phyloP scores from a whole-genome alignment of 1,140 invertebrate species.

The Heliconius congener region DNA sequence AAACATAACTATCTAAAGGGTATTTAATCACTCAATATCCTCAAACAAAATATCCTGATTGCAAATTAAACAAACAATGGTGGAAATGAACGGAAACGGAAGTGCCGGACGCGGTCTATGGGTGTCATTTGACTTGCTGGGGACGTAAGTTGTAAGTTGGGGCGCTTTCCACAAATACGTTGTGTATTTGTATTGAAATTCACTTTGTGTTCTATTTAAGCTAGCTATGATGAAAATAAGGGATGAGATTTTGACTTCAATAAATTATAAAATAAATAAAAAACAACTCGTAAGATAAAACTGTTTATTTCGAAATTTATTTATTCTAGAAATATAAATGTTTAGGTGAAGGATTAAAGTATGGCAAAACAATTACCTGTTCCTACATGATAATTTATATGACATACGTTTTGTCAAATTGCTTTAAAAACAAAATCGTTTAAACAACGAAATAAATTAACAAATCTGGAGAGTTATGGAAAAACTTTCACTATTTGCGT shows the following conservation, averaged over 20 bases:
- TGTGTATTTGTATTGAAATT: neutral
- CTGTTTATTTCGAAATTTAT: no score
- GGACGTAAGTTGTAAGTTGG: neutral
- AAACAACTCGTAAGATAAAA: neutral
- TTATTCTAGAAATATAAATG: no score
- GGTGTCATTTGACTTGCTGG: conserved; percentile 46
- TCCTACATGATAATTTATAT: neutral
- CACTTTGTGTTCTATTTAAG: neutral
- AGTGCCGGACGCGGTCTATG: conserved; percentile 53
- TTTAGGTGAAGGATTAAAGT: neutral
- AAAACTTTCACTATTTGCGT: conserved; percentile 74
- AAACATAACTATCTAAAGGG: neutral
- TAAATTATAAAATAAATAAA: neutral
- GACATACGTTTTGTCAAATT: neutral
- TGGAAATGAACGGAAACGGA: conserved; percentile 58
- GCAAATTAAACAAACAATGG: conserved; percentile 60
- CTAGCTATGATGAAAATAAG: neutral
- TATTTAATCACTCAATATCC: conserved; percentile 23
- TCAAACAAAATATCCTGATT: conserved; percentile 45
- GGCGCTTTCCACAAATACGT: neutral
- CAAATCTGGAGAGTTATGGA: conserved; percentile 53
- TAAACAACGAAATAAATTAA: neutral
- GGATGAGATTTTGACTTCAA: no score
- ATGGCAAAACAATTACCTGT: neutral
- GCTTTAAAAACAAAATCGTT: neutral